Evolutionary conservation across 23 tunicate species (phyloP).

Genomic region (Ciona savignyi): DNA sequence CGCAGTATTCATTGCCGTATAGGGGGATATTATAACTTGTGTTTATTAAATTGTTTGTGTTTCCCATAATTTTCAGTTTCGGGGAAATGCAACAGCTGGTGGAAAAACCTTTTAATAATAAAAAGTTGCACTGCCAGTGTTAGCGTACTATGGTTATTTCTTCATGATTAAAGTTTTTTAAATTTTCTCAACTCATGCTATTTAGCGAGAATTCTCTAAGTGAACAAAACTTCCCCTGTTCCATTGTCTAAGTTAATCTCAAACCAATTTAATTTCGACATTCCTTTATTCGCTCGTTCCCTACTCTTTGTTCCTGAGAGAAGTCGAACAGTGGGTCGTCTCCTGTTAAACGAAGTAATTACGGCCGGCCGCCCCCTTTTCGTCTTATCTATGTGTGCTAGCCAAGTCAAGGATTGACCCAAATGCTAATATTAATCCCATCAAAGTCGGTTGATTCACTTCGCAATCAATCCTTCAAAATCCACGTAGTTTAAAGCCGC

Average conservation of each 20-base stretch:
- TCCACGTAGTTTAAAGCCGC: neutral
- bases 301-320: neutral
- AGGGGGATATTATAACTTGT: too few relatives aligned
- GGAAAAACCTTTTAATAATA: too few relatives aligned
- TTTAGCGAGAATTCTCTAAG: neutral
- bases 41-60: too few relatives aligned
- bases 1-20: too few relatives aligned
- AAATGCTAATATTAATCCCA: neutral
- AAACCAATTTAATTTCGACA: neutral
- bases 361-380: neutral
- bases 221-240: neutral
- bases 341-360: neutral
- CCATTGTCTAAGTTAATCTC: neutral
- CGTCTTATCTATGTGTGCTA: neutral
- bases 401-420: neutral
- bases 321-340: constrained; percentile 1
- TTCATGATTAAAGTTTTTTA: too few relatives aligned
- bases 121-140: too few relatives aligned
- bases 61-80: too few relatives aligned
- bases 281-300: neutral
- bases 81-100: too few relatives aligned
- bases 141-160: too few relatives aligned
- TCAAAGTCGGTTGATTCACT: neutral
- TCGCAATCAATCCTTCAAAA: neutral
- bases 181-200: too few relatives aligned